Evolutionary conservation across 1,140 invertebrate genomes (phyloP).

Genomic region (Lerema accius): DNA sequence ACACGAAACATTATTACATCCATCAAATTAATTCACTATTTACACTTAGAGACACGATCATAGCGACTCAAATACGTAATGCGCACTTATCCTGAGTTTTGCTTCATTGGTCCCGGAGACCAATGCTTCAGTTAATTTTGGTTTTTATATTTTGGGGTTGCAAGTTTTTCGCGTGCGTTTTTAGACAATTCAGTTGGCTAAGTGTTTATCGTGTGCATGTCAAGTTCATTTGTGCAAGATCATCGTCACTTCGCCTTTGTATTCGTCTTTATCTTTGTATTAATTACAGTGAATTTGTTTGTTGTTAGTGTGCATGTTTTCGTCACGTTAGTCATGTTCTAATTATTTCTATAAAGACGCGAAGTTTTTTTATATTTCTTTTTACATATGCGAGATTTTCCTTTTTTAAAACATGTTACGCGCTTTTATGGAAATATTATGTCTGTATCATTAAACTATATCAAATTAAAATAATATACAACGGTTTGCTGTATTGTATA

Average conservation of each 20-base stretch:
- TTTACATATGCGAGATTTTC: too few species aligned
- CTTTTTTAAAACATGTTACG: too few species aligned
- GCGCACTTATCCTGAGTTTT: background rate
- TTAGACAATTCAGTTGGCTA: conserved; percentile 1
- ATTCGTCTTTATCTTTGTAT: background rate
- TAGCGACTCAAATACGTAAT: background rate
- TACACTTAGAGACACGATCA: background rate
- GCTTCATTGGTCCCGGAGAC: background rate
- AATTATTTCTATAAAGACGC: conserved; percentile 14
- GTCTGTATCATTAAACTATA: too few species aligned
- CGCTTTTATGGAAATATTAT: too few species aligned
- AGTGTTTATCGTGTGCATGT: conserved; percentile 41
- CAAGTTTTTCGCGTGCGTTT: background rate
- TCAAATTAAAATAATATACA: too few species aligned
- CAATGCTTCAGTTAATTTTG: background rate
- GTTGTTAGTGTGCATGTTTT: conserved; percentile 2
- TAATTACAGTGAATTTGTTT: background rate
- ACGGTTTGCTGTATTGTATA: too few species aligned
- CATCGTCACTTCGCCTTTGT: background rate
- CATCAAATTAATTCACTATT: background rate
- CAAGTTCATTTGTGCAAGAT: conserved; percentile 33
- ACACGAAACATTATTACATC: too few species aligned
- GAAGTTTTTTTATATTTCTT: too few species aligned
- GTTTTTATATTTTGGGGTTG: background rate
- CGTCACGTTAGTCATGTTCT: background rate